Evolutionary conservation across 64 coral and sea anemone species (phyloP).

Genomic region (Pocillopora verrucosa): DNA sequence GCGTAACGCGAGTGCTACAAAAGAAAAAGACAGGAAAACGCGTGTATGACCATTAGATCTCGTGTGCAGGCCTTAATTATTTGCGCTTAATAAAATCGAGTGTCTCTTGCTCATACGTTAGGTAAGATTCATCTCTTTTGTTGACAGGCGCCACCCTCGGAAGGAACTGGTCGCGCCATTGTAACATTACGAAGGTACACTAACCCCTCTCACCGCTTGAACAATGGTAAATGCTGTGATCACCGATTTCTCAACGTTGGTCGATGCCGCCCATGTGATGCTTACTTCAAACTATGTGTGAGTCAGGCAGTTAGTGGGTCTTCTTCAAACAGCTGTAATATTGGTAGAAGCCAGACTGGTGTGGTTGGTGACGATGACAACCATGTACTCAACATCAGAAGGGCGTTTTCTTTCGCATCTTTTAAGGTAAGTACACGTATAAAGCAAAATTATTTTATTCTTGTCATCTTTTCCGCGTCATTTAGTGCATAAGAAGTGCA

Average conservation of each 20-base stretch:
- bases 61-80: no score
- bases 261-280: conserved; percentile 53
- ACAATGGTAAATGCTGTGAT: conserved; percentile 72
- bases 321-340: conserved; percentile 22
- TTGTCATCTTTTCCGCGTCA: no score
- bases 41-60: no score
- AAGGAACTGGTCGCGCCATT: conserved; percentile 46
- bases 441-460: no score
- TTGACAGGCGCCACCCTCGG: conserved; percentile 26
- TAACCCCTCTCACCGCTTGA: conserved; percentile 60
- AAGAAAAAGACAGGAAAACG: no score
- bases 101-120: no score
- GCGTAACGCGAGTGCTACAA: no score
- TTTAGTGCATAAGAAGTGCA: no score
- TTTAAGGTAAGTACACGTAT: conserved; percentile 38
- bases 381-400: conserved; percentile 31
- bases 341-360: conserved; percentile 38
- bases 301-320: background rate
- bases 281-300: conserved; percentile 66
- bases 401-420: conserved; percentile 23
- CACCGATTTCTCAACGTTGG: background rate
- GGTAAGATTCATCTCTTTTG: background rate
- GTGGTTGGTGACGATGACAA: conserved; percentile 26
- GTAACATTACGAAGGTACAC: conserved; percentile 61
- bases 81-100: no score